These are phyloP conservation scores for Fratercula arctica DNA, from an alignment of 2,797 vertebrate species.

Conservation along the genomic window DNA sequence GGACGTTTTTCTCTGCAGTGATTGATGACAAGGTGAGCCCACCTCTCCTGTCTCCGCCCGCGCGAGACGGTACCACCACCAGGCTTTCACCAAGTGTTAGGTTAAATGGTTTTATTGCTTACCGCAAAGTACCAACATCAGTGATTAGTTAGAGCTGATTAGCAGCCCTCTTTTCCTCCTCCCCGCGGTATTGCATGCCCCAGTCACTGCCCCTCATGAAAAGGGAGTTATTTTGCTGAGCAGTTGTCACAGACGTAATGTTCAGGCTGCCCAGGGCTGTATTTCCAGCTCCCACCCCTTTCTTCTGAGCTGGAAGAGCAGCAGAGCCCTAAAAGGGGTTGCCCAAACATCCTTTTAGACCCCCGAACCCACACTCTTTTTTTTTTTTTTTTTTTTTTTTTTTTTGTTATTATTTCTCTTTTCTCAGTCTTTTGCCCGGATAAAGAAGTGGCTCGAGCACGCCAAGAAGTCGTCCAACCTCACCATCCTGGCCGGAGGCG, in stretches of 20 bases:
- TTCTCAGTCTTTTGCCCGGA: conserved; percentile 84
- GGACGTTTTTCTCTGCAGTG: conserved; percentile 90
- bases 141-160: neutral
- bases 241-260: rapidly evolving
- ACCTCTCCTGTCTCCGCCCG: rapidly evolving
- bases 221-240: neutral
- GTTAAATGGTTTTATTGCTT: neutral
- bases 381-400: neutral
- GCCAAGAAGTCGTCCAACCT: conserved; percentile 83
- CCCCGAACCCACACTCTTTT: neutral
- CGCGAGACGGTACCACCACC: neutral
- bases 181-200: rapidly evolving
- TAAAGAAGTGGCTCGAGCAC: conserved; percentile 85
- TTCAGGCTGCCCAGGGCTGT: neutral
- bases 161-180: neutral
- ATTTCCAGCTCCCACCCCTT: neutral
- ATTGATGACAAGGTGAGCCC: conserved; percentile 90
- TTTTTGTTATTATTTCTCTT: neutral
- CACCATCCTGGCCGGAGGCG: conserved; percentile 86
- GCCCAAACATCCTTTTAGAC: neutral
- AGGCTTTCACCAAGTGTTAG: rapidly evolving
- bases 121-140: too few relatives aligned
- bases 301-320: neutral
- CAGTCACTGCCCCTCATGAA: neutral
- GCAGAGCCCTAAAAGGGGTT: rapidly evolving